These are phyloP conservation scores for Mormyrops attenuatus DNA, from an alignment of 2,797 vertebrate species.

Conservation along the genomic window DNA sequence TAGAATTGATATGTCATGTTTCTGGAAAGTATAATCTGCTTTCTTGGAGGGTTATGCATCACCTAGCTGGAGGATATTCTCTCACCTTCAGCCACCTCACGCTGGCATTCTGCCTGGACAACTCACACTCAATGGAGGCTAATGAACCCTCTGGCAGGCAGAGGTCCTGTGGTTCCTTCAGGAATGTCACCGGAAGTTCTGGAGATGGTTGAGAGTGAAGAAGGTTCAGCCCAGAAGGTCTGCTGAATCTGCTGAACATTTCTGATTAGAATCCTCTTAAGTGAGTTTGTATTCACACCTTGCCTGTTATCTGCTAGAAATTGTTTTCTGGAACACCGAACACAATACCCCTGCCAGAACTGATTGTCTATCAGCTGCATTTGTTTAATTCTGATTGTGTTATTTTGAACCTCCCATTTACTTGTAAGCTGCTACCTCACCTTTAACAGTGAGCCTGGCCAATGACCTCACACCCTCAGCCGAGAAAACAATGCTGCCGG, in stretches of 20 bases:
- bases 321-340: background rate
- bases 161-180: constrained; percentile 70
- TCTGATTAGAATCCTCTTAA: background rate
- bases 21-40: background rate
- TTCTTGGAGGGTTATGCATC: background rate
- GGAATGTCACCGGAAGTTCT: constrained; percentile 82
- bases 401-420: background rate
- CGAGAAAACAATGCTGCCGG: constrained; percentile 73
- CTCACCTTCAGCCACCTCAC: constrained; percentile 85
- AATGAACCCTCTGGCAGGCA: constrained; percentile 71
- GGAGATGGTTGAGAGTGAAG: constrained; percentile 17
- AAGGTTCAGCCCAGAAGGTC: background rate
- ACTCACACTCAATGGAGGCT: constrained; percentile 80
- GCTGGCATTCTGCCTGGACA: constrained; percentile 77
- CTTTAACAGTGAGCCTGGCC: constrained; percentile 74
- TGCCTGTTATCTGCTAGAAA: background rate
- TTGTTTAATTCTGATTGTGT: background rate
- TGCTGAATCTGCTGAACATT: background rate
- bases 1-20: background rate
- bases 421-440: constrained; percentile 47
- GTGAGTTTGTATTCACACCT: background rate
- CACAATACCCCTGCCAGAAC: background rate
- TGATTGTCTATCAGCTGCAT: background rate
- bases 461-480: constrained; percentile 72
- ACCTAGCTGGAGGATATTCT: background rate